Evolutionary conservation across 1,140 invertebrate species (phyloP).

Genomic region (Pachyrhynchus sulphureomaculatus): DNA sequence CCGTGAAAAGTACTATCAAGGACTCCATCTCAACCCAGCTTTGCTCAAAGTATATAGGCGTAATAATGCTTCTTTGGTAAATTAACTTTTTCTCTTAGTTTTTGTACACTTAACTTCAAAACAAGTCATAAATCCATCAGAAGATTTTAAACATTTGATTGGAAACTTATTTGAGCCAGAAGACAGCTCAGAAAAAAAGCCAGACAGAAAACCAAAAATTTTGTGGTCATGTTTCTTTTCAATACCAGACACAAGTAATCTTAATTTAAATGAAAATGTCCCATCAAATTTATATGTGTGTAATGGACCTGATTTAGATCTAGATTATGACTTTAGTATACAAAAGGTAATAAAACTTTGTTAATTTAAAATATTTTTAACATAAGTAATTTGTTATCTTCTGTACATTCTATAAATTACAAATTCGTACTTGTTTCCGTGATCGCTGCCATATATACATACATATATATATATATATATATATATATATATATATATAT

Average conservation of each 20-base stretch:
- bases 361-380: too few relatives aligned
- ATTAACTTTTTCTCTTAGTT: conserved; percentile 54
- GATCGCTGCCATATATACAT: too few relatives aligned
- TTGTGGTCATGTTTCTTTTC: conserved; percentile 86
- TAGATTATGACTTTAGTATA: conserved; percentile 81
- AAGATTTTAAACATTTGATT: conserved; percentile 60
- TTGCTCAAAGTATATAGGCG: too few relatives aligned
- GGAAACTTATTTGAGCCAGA: conserved; percentile 53
- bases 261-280: conserved; percentile 55
- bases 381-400: too few relatives aligned
- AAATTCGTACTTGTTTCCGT: too few relatives aligned
- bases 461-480: too few relatives aligned
- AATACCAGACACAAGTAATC: conserved; percentile 58
- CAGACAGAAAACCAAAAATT: conserved; percentile 59
- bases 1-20: too few relatives aligned
- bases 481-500: too few relatives aligned
- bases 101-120: conserved; percentile 68
- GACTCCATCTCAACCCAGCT: too few relatives aligned
- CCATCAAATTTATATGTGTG: conserved; percentile 66
- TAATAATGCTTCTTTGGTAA: conserved; percentile 5
- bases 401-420: too few relatives aligned
- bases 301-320: conserved; percentile 73
- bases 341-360: conserved; percentile 62
- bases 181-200: conserved; percentile 59
- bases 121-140: conserved; percentile 54